Evolutionary conservation across 1,140 invertebrate species (phyloP), one percentile per base, ranked within the genome.

Genomic region (Platyscapa corneri): DNA sequence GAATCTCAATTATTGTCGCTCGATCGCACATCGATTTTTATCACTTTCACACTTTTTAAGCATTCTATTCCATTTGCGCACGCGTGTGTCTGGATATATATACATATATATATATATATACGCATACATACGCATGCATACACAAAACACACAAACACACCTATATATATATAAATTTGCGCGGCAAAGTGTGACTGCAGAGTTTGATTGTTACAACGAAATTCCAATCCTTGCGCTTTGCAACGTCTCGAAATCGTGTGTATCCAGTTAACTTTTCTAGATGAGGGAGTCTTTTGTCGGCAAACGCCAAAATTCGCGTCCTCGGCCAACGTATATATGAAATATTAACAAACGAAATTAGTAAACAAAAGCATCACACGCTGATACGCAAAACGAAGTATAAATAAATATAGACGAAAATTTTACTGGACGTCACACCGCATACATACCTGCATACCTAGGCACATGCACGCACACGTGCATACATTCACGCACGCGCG

Each of bases 1-100:
- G 67, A 78, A 64, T 87, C 74, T 84, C 34, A 53, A 64, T 86
- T 53, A 87, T 86, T 86, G 81, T 87, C 87, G 79, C 79, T 86
- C 87, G 70, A 80, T 85, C 74, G 85, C 83, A 85, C 64, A 64
- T 12, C 23, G 74, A 30, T 70, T 64, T 49, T 30, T 65, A 79
- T 86, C 72, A 75, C 46, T 75, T 74, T 80, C 46, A 74, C 27
- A 56, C 27, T 7, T 34, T 74, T 32, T 70, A 20, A n/a, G 7
- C 65, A 74, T 82, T 60, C n/a, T 34, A 46, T 65, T 64, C 30
- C 16, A 27, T 32, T 34, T 64, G 20, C 34, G 14, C 37, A 49
- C 30, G 12, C n/a, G n/a, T n/a, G n/a, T n/a, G n/a, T n/a, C n/a
- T n/a, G n/a, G n/a, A n/a, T n/a, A n/a, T n/a, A n/a, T n/a, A n/a